A percentile compares a stretch with the other conserved stretches of the same genome.
These are phyloP conservation scores for Elegia similella DNA, from an alignment of 2,888 invertebrate species.

Conservation along the genomic window DNA sequence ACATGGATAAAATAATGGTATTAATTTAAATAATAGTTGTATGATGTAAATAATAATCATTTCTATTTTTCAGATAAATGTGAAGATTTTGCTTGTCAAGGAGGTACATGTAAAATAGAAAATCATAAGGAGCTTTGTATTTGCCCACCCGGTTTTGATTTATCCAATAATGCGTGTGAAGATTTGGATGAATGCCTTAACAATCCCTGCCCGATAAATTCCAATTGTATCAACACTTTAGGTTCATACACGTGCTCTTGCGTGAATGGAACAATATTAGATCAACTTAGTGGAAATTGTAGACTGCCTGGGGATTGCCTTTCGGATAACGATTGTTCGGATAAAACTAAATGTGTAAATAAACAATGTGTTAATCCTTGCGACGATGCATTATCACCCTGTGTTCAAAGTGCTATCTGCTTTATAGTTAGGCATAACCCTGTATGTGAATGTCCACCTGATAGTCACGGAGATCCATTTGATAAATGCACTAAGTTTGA, in stretches of 20 bases:
- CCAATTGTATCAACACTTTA: conserved; percentile 88
- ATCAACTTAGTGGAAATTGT: conserved; percentile 87
- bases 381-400: conserved; percentile 79
- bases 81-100: conserved; percentile 88
- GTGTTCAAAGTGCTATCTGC: conserved; percentile 90
- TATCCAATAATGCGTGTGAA: conserved; percentile 85
- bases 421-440: conserved; percentile 85
- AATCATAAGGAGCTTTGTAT: conserved; percentile 88
- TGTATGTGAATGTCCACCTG: conserved; percentile 87
- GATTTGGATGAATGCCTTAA: conserved; percentile 91
- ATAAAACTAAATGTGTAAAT: conserved; percentile 87
- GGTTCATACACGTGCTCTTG: conserved; percentile 91
- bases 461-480: conserved; percentile 89
- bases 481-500: conserved; percentile 87
- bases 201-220: conserved; percentile 90
- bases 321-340: conserved; percentile 89
- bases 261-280: conserved; percentile 89
- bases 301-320: conserved; percentile 91
- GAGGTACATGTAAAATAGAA: conserved; percentile 88
- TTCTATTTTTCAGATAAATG: conserved; percentile 86
- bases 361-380: conserved; percentile 91
- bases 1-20: too few species aligned
- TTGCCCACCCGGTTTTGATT: conserved; percentile 88
- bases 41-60: conserved; percentile 9
- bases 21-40: neutral